Percentiles rank a stretch among this genome's conserved stretches.
phyloP scores from a whole-genome alignment of 37 sponge, comb jelly and placozoan species.

The Halisarca cf. caerulea region DNA sequence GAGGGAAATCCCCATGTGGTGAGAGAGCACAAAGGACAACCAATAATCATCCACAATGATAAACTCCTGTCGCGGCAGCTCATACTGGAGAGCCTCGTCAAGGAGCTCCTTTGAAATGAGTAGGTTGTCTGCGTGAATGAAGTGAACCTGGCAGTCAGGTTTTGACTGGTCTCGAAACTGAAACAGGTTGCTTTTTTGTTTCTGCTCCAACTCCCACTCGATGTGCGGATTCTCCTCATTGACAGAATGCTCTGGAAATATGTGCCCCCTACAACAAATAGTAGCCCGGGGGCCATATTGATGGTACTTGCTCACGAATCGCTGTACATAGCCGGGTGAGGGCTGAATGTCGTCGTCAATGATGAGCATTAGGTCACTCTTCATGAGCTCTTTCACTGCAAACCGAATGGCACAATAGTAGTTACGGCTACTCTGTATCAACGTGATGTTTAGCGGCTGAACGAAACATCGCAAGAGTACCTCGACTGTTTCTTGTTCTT shows the following conservation, averaged over 20 bases:
- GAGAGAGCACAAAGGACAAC: slow-evolving; percentile 69
- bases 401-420: slow-evolving; percentile 66
- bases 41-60: slow-evolving; percentile 73
- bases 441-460: slow-evolving; percentile 38
- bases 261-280: slow-evolving; percentile 64
- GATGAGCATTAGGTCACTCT: slow-evolving; percentile 55
- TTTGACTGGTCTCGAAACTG: neutral
- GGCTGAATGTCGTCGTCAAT: slow-evolving; percentile 73
- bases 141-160: slow-evolving; percentile 44
- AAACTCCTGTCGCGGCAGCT: slow-evolving; percentile 48
- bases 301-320: slow-evolving; percentile 44
- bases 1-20: slow-evolving; percentile 46
- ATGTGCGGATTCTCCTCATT: slow-evolving; percentile 53
- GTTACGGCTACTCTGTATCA: slow-evolving; percentile 64
- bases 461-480: slow-evolving; percentile 24
- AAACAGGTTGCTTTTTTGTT: neutral
- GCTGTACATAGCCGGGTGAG: slow-evolving; percentile 25
- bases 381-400: slow-evolving; percentile 53
- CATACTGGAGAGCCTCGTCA: slow-evolving; percentile 25
- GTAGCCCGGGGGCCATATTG: slow-evolving; percentile 61
- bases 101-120: slow-evolving; percentile 50
- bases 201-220: slow-evolving; percentile 43
- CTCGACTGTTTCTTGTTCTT: slow-evolving; percentile 31
- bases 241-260: slow-evolving; percentile 32
- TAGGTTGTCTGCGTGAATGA: slow-evolving; percentile 65